Evolutionary conservation across 2,113 vertebrate species (phyloP).

Genomic region (Aptenodytes patagonicus): DNA sequence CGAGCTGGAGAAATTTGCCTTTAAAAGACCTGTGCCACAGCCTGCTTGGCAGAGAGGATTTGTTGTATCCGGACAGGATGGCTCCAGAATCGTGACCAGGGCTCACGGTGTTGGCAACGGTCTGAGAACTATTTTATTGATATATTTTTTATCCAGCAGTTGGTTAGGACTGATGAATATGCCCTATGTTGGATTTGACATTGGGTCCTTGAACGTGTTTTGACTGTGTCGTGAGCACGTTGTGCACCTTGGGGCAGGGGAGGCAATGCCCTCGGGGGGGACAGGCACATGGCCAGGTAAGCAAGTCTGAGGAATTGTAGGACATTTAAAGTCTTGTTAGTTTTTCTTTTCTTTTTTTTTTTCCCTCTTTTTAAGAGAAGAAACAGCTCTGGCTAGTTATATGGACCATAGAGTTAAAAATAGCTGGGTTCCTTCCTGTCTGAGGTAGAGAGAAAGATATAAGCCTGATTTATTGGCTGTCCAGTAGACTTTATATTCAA

Average conservation of each 20-base stretch:
- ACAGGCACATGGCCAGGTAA: not conserved
- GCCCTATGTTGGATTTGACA: not conserved
- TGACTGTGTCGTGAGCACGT: not conserved
- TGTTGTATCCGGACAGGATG: not conserved
- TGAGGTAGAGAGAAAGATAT: slow-evolving; percentile 68
- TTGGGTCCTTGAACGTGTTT: not conserved
- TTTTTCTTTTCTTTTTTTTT: not conserved
- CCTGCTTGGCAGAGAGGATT: not conserved
- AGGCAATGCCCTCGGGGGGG: not conserved
- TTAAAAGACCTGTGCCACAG: not conserved
- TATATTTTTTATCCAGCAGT: not conserved
- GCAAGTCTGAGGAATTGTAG: not conserved
- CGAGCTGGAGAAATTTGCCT: not conserved
- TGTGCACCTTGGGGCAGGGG: not conserved
- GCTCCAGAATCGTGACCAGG: fast-evolving
- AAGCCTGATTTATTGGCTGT: slow-evolving; percentile 69
- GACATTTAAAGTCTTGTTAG: not conserved
- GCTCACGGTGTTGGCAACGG: fast-evolving
- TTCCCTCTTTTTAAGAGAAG: not conserved
- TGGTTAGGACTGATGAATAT: not conserved
- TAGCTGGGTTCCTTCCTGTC: slow-evolving; percentile 67
- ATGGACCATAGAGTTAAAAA: slow-evolving; percentile 49
- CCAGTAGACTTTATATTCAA: slow-evolving; percentile 65
- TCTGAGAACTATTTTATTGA: not conserved
- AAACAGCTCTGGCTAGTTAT: not conserved